Base-by-base conservation (phyloP, 1,140 invertebrate genomes). In the Leptinotarsa lineolata region DNA sequence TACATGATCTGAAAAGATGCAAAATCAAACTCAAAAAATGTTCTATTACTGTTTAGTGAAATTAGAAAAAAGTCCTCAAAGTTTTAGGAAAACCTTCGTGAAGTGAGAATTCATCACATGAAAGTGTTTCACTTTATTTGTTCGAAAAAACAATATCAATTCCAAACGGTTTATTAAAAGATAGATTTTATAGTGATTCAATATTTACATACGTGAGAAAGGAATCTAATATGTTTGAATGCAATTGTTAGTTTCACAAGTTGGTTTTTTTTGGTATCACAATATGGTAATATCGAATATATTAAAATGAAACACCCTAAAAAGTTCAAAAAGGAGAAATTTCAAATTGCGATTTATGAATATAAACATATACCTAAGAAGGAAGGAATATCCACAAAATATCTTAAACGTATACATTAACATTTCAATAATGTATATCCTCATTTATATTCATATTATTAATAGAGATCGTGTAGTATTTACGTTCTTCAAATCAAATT, bases 1-100 rank as follows among this genome's bases (percentile, higher is more conserved):
- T 76, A 71, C 69, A 71, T 12, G 16, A 18, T 30, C 21, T 70
- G 20, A 18, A 63, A n/a, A 63, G 58, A 71, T 63, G 69, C 71
- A 75, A 74, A 39, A 75, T 46, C 63, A 70, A 73, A 70, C 48
- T 54, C 64, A 73, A 76, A 73, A 76, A 71, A 18, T 54, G 48
- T 58, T 22, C 30, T 15, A 30, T 66, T 66, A 66, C 64, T 30
- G 39, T 64, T 39, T 68, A 73, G 72, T 68, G 70, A 69, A 73
- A 73, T 20, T 58, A 72, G 67, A 68, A 48, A 72, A 60, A 54
- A 54, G 15, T 54, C 58, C 67, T 73, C 18, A 73, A 60, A 54
- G 30, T 66, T 30, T 65, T 20, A 72, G 61, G 64, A 72, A 72
- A 63, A 15, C 18, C 60, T 48, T 64, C 18, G 61, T 64, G 61